Evolutionary conservation across 2,888 invertebrate species (phyloP), one percentile per base, ranked within the genome.

Genomic region (Amblyjoppa proteus): DNA sequence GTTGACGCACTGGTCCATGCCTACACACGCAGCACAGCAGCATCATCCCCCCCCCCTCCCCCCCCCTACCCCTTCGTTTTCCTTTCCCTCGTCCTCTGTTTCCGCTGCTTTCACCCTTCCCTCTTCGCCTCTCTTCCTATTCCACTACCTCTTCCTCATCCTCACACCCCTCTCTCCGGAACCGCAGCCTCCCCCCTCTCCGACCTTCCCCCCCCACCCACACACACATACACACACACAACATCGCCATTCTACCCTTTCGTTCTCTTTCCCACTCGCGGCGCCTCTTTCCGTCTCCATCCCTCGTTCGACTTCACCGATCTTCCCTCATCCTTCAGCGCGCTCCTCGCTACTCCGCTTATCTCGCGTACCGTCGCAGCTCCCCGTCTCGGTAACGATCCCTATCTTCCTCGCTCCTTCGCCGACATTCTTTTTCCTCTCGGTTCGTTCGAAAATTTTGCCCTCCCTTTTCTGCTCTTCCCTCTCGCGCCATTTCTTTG

Each of bases 1-100:
- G 94, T 94, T 94, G 94, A 94, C 94, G 94, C 94, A 94, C 94
- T 94, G 94, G 94, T 93, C 94, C 94, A 94, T 94, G 94, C 93
- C 94, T 91, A 94, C 94, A 94, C 94, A 94, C 93, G 93, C 93
- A 90, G 90, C 89, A 88, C 81, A 86, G 90, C 91, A 92, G 92
- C 92, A 93, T 93, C 93, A 92, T 91, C 91, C 90, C 93, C 92
- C 91, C 90, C 93, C 92, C 66, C 34, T 4, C 34, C 34, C 9
- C 7, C 41, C 41, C 41, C 41, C 41, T 41, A 84, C 84, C 85
- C 89, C 91, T 75, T 89, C 87, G 88, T 87, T 88, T 90, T 80
- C 85, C 84, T 89, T 91, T 89, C 90, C 89, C 90, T 89, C 89
- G 88, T 88, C 90, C 91, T 89, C 89, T 81, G 88, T 90, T 90